phyloP scores from a whole-genome alignment of 2,797 vertebrate genomes.

The Cygnus olor region DNA sequence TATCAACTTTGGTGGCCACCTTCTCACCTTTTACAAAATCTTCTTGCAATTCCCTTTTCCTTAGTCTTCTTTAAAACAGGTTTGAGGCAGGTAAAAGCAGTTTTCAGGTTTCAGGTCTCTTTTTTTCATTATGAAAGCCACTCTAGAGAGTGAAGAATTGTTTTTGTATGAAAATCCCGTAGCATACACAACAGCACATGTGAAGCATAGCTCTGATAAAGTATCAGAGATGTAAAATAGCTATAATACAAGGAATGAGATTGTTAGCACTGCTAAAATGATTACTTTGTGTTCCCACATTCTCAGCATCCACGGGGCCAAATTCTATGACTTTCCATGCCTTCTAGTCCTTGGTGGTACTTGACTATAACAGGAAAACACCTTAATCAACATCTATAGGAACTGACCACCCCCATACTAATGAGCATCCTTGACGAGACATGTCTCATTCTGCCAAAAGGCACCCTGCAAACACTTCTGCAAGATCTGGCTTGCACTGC shows the following conservation, averaged over 20 bases:
- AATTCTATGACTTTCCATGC: neutral
- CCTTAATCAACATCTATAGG: neutral
- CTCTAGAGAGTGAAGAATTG: neutral
- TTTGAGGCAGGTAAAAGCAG: neutral
- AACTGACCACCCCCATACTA: neutral
- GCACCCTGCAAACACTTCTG: neutral
- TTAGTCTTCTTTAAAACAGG: neutral
- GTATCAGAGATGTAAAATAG: neutral
- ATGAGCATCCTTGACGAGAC: neutral
- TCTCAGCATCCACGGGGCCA: neutral
- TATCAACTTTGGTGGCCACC: neutral
- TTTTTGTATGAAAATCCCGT: neutral
- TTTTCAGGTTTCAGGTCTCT: neutral
- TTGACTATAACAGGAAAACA: neutral
- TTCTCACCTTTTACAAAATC: neutral
- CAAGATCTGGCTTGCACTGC: neutral
- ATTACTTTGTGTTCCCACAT: neutral
- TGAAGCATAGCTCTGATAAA: neutral
- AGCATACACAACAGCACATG: neutral
- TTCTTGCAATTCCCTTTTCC: neutral
- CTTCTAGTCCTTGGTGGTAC: neutral
- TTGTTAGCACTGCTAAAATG: neutral
- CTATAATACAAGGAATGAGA: neutral
- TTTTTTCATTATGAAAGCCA: neutral
- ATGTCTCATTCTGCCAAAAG: neutral